These are phyloP conservation scores for Gouania willdenowi DNA, from an alignment of 2,797 vertebrate genomes.

Conservation along the genomic window DNA sequence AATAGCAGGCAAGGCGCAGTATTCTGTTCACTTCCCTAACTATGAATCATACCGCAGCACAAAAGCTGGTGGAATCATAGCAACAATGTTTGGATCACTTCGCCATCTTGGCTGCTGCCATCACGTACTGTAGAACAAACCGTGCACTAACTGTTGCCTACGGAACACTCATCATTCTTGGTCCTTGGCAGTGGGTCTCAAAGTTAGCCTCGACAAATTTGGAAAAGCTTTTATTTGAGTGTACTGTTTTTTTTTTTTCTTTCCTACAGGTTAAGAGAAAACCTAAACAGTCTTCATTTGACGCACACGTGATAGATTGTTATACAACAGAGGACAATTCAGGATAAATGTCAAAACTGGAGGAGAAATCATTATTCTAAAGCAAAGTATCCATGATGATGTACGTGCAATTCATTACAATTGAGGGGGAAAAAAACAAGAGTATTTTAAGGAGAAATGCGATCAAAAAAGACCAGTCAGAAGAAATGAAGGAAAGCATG, in stretches of 20 bases:
- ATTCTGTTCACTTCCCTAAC: constrained; percentile 29
- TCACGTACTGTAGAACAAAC: constrained; percentile 36
- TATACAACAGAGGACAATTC: no score
- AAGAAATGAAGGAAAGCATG: constrained; percentile 26
- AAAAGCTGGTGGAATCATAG: constrained; percentile 60
- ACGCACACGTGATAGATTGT: background rate
- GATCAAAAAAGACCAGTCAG: constrained; percentile 27
- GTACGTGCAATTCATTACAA: no score
- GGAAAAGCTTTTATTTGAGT: background rate
- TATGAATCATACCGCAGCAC: constrained; percentile 53
- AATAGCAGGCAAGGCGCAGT: constrained; percentile 5
- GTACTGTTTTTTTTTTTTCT: background rate
- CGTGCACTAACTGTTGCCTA: constrained; percentile 8
- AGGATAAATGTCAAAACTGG: no score
- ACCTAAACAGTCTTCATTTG: background rate
- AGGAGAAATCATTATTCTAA: no score
- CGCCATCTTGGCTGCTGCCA: constrained; percentile 56
- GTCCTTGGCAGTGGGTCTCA: constrained; percentile 11
- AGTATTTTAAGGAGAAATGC: constrained; percentile 63
- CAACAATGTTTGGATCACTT: constrained; percentile 60
- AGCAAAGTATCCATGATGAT: background rate
- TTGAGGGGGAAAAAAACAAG: constrained; percentile 8
- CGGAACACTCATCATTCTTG: constrained; percentile 11
- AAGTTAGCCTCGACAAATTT: constrained; percentile 5
- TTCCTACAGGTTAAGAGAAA: background rate